These are phyloP conservation scores for Orycteropus afer DNA, from an alignment of 2,113 vertebrate species.

Conservation along the genomic window DNA sequence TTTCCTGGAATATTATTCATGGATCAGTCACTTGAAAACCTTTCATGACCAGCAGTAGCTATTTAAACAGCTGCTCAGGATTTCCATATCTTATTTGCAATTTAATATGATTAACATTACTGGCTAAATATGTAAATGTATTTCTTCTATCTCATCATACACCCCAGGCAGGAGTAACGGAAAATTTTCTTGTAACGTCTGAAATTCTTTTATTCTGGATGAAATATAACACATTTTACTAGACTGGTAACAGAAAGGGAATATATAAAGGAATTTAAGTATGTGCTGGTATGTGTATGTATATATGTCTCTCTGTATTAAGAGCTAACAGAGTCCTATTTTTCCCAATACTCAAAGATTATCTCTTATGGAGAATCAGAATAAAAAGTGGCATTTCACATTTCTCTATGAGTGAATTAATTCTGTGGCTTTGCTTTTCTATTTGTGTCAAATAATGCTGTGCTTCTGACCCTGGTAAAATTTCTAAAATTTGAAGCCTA, in stretches of 20 bases:
- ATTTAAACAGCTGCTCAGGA: not conserved
- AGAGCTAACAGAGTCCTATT: not conserved
- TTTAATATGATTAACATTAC: not conserved
- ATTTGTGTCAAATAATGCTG: no score
- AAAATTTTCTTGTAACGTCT: not conserved
- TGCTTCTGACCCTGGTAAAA: not conserved
- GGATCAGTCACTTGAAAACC: not conserved
- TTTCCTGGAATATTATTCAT: not conserved
- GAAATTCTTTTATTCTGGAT: not conserved
- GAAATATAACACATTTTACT: not conserved
- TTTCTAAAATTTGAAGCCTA: not conserved
- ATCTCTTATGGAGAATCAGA: not conserved
- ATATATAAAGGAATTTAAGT: not conserved
- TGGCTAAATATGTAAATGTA: not conserved
- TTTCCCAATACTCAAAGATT: not conserved
- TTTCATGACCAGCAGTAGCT: not conserved
- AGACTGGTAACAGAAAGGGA: not conserved
- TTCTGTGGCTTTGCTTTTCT: not conserved
- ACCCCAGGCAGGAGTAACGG: not conserved
- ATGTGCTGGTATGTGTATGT: not conserved
- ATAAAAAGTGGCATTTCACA: not conserved
- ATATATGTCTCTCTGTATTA: not conserved
- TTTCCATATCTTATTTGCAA: not conserved
- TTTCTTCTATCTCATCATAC: not conserved
- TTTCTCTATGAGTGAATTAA: not conserved